Evolutionary conservation across 1,140 invertebrate genomes (phyloP).

Genomic region (Nasonia vitripennis): DNA sequence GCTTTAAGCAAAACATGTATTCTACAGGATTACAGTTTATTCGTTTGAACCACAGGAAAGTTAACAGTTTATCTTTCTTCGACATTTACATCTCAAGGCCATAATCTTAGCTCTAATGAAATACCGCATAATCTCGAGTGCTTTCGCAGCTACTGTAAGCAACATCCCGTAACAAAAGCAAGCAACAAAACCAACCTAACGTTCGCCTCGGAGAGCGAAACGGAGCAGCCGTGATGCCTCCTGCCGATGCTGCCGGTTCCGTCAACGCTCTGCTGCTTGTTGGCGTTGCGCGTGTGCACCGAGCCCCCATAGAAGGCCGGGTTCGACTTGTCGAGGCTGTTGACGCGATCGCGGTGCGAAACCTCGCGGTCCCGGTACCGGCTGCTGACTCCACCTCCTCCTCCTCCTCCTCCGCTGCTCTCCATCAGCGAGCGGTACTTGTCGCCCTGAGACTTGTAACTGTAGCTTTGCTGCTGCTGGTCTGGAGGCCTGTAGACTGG

Average conservation of each 20-base stretch:
- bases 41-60: too few relatives aligned
- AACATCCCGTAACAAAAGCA: not conserved
- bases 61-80: too few relatives aligned
- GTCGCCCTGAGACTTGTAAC: constrained; percentile 66
- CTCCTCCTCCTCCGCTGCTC: constrained; percentile 25
- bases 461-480: constrained; percentile 58
- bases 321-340: constrained; percentile 71
- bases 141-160: not conserved
- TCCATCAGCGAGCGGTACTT: constrained; percentile 71
- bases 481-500: constrained; percentile 56
- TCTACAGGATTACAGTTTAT: not conserved
- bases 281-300: constrained; percentile 62
- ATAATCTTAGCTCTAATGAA: not conserved
- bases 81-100: too few relatives aligned
- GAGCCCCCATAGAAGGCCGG: constrained; percentile 66
- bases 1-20: not conserved
- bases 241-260: constrained; percentile 70
- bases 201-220: constrained; percentile 70
- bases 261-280: constrained; percentile 61
- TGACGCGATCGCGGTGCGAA: constrained; percentile 67
- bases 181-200: constrained; percentile 53
- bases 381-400: constrained; percentile 51
- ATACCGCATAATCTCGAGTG: not conserved
- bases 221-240: constrained; percentile 69
- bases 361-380: constrained; percentile 60